Evolutionary conservation across 2,888 invertebrate species (phyloP).

Genomic region (Cephus pulcher): DNA sequence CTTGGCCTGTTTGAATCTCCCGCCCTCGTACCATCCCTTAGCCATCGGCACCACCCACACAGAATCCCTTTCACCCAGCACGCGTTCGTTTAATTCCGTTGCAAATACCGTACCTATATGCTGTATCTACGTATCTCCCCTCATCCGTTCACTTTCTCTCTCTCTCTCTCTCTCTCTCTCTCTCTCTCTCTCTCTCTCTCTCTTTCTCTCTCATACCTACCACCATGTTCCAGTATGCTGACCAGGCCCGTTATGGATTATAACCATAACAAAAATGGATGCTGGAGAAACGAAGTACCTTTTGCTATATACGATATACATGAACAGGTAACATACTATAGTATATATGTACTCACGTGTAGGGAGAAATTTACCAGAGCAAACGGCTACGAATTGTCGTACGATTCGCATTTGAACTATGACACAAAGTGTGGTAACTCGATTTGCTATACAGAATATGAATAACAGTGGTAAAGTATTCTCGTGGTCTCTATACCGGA

Average conservation of each 20-base stretch:
- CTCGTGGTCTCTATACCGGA: no score
- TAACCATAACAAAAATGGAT: not conserved
- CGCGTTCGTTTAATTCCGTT: constrained; percentile 23
- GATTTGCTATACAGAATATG: not conserved
- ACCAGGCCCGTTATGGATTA: not conserved
- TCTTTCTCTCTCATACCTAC: not conserved
- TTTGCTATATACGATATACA: not conserved
- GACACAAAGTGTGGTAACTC: not conserved
- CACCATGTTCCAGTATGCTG: not conserved
- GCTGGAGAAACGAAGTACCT: not conserved
- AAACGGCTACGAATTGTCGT: not conserved
- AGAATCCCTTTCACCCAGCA: not conserved
- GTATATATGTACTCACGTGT: not conserved
- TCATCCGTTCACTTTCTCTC: not conserved
- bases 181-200: not conserved
- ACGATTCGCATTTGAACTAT: not conserved
- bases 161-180: not conserved
- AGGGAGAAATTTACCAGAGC: not conserved
- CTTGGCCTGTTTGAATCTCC: constrained; percentile 10
- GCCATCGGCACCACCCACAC: not conserved
- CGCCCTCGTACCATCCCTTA: not conserved
- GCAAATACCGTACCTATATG: constrained; percentile 17
- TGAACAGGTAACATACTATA: not conserved
- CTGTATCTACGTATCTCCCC: not conserved
- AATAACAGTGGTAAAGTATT: not conserved